Percentiles rank a stretch among this genome's conserved stretches.
Evolutionary conservation across 1,140 invertebrate species (phyloP).

Genomic region (Drosophila virilis): DNA sequence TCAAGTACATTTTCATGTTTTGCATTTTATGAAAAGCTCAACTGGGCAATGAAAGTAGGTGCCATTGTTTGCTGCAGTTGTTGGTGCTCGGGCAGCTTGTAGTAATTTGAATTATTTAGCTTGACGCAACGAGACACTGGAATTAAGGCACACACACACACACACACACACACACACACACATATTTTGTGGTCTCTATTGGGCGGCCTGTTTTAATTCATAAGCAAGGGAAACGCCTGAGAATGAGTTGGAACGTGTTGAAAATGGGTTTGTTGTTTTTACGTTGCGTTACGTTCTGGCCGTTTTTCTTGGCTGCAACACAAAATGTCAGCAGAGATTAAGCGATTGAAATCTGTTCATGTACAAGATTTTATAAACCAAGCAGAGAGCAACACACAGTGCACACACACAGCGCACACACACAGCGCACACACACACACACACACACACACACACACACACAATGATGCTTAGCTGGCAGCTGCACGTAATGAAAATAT

Average conservation of each 20-base stretch:
- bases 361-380: slow-evolving; percentile 68
- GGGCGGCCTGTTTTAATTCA: slow-evolving; percentile 29
- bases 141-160: slow-evolving; percentile 6
- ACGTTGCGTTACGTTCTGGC: slow-evolving; percentile 5
- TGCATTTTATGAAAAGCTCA: neutral
- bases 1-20: neutral
- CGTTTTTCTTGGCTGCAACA: slow-evolving; percentile 33
- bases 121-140: neutral
- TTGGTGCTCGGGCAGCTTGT: slow-evolving; percentile 23
- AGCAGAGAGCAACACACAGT: slow-evolving; percentile 4
- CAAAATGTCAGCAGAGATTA: slow-evolving; percentile 80
- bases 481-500: slow-evolving; percentile 81
- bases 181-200: slow-evolving; percentile 21
- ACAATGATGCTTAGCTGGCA: slow-evolving; percentile 63
- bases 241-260: slow-evolving; percentile 1
- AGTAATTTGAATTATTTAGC: slow-evolving; percentile 54
- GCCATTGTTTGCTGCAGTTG: slow-evolving; percentile 9
- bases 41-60: slow-evolving; percentile 4
- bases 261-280: slow-evolving; percentile 15
- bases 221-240: slow-evolving; percentile 4
- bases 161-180: slow-evolving; percentile 6
- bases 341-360: slow-evolving; percentile 67
- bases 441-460: slow-evolving; percentile 20
- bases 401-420: slow-evolving; percentile 18
- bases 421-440: slow-evolving; percentile 12